Evolutionary conservation across 2,888 invertebrate species (phyloP).

Genomic region (Leucoptera coffeella): DNA sequence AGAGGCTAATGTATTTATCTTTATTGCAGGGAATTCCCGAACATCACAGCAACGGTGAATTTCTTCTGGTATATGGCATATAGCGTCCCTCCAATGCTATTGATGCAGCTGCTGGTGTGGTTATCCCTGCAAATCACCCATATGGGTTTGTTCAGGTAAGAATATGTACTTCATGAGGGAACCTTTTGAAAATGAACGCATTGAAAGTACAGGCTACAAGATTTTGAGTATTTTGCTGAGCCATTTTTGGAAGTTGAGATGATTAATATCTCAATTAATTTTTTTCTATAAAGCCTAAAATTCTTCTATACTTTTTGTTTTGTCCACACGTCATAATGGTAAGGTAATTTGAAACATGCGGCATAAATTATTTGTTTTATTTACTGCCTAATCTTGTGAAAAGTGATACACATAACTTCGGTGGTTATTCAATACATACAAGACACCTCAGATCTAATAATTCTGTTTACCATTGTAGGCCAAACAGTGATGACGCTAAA

Average conservation of each 20-base stretch:
- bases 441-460: too few species aligned
- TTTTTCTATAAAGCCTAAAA: too few species aligned
- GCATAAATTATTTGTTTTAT: background rate
- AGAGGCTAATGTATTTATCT: conserved; percentile 1
- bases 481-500: conserved; percentile 60
- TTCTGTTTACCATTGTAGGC: conserved; percentile 36
- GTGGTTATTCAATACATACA: too few species aligned
- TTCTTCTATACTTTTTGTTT: too few species aligned
- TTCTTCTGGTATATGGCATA: conserved; percentile 86
- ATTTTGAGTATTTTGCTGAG: too few species aligned
- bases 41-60: conserved; percentile 51
- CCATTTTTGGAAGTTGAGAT: too few species aligned
- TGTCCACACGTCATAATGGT: too few species aligned
- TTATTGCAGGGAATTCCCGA: conserved; percentile 46
- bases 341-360: background rate
- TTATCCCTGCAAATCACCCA: conserved; percentile 73
- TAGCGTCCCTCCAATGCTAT: conserved; percentile 76
- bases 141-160: conserved; percentile 68
- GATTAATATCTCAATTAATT: too few species aligned
- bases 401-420: too few species aligned
- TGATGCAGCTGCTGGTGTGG: conserved; percentile 73
- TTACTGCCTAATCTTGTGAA: too few species aligned
- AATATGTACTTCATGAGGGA: too few species aligned
- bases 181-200: too few species aligned
- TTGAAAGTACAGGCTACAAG: background rate